A percentile compares a stretch with the other conserved stretches of the same genome.
Conservation (phyloP, 2,113 vertebrate species). For the Columba janthina region DNA sequence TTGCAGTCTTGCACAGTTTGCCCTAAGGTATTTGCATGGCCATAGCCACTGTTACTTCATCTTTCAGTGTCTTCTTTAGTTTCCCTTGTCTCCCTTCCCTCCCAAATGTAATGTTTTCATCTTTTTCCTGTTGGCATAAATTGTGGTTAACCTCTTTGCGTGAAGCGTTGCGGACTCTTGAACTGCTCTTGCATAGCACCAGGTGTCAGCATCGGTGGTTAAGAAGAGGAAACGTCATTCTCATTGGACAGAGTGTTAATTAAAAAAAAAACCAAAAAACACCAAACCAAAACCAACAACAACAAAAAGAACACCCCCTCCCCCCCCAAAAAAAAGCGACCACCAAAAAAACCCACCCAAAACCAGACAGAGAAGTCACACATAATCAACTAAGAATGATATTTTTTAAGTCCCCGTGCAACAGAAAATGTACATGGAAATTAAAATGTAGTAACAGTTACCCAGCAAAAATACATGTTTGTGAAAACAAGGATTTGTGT, state of each 20-base stretch:
- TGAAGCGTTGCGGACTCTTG: background rate
- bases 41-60: background rate
- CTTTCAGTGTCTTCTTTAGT: constrained; percentile 3
- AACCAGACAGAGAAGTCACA: background rate
- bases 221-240: constrained; percentile 50
- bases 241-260: constrained; percentile 56
- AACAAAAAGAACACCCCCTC: too few species aligned
- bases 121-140: constrained; percentile 68
- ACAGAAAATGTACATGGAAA: background rate
- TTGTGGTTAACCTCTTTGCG: constrained; percentile 57
- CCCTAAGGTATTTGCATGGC: background rate
- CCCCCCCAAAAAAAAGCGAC: too few species aligned
- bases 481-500: background rate
- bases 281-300: too few species aligned
- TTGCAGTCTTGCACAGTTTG: background rate
- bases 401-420: background rate
- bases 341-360: background rate
- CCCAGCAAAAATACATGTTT: background rate
- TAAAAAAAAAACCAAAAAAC: background rate
- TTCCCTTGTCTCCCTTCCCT: background rate
- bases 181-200: constrained; percentile 45
- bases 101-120: background rate
- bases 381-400: background rate
- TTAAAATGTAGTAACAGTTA: background rate
- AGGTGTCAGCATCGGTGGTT: constrained; percentile 58